Evolutionary conservation across 2,888 invertebrate species (phyloP).

Genomic region (Polia nebulosa): DNA sequence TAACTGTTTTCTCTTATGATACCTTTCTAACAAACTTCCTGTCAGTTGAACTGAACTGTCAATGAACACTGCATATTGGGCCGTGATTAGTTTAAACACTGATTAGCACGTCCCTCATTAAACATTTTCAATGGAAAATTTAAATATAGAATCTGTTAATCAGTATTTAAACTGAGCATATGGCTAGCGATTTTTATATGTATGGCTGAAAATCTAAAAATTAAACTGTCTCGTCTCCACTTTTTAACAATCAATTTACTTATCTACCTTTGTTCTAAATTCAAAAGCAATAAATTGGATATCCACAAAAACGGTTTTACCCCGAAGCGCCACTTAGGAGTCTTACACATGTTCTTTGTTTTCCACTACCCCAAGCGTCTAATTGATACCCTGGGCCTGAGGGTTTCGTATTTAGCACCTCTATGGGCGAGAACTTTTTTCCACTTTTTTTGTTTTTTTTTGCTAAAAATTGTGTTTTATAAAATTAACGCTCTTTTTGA

Average conservation of each 20-base stretch:
- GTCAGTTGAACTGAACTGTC: no score
- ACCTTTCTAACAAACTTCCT: no score
- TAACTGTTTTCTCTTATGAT: no score
- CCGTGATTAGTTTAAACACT: no score
- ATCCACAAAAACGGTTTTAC: constrained; percentile 68
- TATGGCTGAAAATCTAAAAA: no score
- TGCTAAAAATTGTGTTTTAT: constrained; percentile 62
- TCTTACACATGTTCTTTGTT: constrained; percentile 80
- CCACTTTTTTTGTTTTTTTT: constrained; percentile 60
- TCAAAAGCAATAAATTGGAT: constrained; percentile 69
- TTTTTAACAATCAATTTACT: constrained; percentile 24
- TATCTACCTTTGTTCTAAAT: constrained; percentile 35
- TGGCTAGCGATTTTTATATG: no score
- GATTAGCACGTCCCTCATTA: no score
- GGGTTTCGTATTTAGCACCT: constrained; percentile 85
- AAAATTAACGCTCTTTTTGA: constrained; percentile 72
- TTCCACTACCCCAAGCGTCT: constrained; percentile 73
- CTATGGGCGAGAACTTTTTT: constrained; percentile 64
- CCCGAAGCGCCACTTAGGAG: constrained; percentile 84
- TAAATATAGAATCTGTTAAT: no score
- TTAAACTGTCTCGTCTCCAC: neutral
- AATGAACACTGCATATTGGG: no score
- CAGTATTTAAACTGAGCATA: no score
- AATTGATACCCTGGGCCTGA: constrained; percentile 78
- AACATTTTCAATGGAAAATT: no score